phyloP scores from a whole-genome alignment of 1,140 invertebrate species.

The Araneus ventricosus region DNA sequence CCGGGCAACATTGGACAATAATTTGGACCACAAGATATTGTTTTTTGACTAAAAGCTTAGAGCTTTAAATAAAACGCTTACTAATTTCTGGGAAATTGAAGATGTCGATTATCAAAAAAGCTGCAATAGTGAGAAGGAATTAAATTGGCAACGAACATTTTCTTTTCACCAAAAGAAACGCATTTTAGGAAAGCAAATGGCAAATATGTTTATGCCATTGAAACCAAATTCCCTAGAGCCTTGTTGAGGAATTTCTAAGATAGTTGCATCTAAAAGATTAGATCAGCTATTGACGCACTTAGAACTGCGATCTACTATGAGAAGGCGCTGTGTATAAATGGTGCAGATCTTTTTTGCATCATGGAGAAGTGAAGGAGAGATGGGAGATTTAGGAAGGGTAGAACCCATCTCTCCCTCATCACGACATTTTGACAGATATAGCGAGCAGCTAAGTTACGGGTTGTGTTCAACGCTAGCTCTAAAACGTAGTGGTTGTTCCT shows the following conservation, averaged over 20 bases:
- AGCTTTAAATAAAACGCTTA: background rate
- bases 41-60: background rate
- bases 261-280: conserved; percentile 9
- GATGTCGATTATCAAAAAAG: background rate
- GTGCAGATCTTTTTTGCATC: too few relatives aligned
- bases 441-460: background rate
- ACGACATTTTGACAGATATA: too few relatives aligned
- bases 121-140: background rate
- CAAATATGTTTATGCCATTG: background rate
- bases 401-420: too few relatives aligned
- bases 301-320: background rate
- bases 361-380: background rate
- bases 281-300: background rate
- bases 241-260: background rate
- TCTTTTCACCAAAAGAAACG: background rate
- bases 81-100: background rate
- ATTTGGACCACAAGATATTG: background rate
- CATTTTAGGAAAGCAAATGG: background rate
- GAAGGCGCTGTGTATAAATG: background rate
- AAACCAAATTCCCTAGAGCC: background rate
- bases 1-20: background rate
- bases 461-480: conserved; percentile 18
- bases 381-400: background rate
- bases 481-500: background rate
- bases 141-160: conserved; percentile 7